A percentile compares a stretch with the other conserved stretches of the same genome.
Conservation (phyloP, 2,113 vertebrate species). For the Mesocricetus auratus region DNA sequence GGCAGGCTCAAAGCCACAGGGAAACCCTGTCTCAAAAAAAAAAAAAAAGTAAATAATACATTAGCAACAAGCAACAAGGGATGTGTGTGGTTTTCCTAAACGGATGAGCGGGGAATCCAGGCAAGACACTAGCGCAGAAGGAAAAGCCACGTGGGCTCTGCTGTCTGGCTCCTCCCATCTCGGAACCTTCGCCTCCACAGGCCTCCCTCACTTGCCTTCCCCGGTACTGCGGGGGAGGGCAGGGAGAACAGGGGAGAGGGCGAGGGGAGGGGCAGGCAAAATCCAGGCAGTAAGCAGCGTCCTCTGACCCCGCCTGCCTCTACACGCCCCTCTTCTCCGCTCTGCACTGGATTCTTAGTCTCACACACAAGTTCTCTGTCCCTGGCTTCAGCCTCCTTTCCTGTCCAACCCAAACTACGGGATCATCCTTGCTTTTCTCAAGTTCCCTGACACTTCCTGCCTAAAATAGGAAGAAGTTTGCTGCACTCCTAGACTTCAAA, state of each 20-base stretch:
- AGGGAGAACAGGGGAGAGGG: no score
- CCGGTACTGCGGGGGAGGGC: background rate
- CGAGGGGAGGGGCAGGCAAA: background rate
- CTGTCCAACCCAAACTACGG: background rate
- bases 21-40: background rate
- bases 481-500: background rate
- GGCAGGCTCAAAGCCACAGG: fast-evolving
- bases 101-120: no score
- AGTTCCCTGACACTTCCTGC: background rate
- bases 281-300: background rate
- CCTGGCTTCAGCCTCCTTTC: background rate
- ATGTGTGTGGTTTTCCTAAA: background rate
- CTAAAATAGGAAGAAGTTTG: background rate
- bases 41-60: background rate
- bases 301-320: background rate
- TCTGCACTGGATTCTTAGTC: background rate
- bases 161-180: background rate
- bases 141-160: background rate
- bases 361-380: background rate
- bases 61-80: background rate
- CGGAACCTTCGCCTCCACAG: background rate
- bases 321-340: no score
- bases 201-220: background rate
- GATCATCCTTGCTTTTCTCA: background rate
- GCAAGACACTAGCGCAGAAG: background rate